phyloP scores from a whole-genome alignment of 2,797 vertebrate species.

The Gymnodraco acuticeps region DNA sequence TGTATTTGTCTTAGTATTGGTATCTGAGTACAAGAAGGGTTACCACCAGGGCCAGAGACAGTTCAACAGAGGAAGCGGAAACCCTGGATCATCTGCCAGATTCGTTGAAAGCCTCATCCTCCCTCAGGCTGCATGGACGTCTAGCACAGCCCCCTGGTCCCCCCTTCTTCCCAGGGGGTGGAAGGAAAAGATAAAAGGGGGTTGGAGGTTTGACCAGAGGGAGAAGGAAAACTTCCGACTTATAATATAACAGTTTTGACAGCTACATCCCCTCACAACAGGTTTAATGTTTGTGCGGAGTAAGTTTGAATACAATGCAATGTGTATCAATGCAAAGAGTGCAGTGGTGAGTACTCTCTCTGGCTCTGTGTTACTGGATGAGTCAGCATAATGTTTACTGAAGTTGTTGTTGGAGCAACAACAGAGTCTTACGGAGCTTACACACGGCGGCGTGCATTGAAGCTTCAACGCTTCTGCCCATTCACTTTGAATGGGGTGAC shows the following conservation, averaged over 20 bases:
- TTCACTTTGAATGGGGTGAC: too few species aligned
- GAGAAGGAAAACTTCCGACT: constrained; percentile 34
- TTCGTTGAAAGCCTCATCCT: constrained; percentile 51
- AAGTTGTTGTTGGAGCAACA: constrained; percentile 69
- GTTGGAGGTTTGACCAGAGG: constrained; percentile 38
- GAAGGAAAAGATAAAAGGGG: constrained; percentile 35
- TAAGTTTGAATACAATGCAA: constrained; percentile 14
- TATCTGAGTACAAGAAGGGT: constrained; percentile 29
- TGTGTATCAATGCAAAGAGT: constrained; percentile 36
- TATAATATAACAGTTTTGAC: constrained; percentile 21
- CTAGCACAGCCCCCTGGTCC: constrained; percentile 31
- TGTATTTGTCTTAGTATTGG: not conserved
- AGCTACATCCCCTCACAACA: constrained; percentile 16
- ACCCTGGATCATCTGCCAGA: constrained; percentile 64
- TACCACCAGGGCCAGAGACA: constrained; percentile 32
- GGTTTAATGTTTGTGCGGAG: constrained; percentile 5
- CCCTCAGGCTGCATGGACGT: constrained; percentile 44
- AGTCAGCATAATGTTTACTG: constrained; percentile 83
- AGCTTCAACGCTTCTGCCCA: too few species aligned
- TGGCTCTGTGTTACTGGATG: constrained; percentile 61
- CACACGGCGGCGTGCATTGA: too few species aligned
- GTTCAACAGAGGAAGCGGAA: constrained; percentile 42
- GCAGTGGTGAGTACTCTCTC: constrained; percentile 24
- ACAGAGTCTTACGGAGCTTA: constrained; percentile 33
- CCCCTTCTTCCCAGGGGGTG: constrained; percentile 32